phyloP scores from a whole-genome alignment of 2,797 vertebrate genomes.

The Rhinoraja longicauda region DNA sequence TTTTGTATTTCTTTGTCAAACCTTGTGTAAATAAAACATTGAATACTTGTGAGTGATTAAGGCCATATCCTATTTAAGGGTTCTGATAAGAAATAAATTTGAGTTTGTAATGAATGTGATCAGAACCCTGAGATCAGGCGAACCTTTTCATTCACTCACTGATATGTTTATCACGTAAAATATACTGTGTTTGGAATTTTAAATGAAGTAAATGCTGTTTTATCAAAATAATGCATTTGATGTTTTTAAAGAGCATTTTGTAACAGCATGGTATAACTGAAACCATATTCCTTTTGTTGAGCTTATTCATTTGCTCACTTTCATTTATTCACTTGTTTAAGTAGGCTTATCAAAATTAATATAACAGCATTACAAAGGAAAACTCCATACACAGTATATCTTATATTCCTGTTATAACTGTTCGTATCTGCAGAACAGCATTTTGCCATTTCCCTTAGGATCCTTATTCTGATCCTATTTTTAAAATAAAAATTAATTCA shows the following conservation, averaged over 20 bases:
- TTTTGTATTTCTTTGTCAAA: slow-evolving; percentile 35
- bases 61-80: slow-evolving; percentile 30
- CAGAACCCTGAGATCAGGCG: slow-evolving; percentile 9
- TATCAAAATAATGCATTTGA: background rate
- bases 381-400: slow-evolving; percentile 35
- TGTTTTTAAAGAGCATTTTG: slow-evolving; percentile 21
- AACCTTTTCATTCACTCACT: slow-evolving; percentile 31
- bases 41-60: slow-evolving; percentile 11
- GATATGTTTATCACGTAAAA: slow-evolving; percentile 23
- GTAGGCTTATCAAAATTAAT: slow-evolving; percentile 12
- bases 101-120: slow-evolving; percentile 14
- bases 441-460: slow-evolving; percentile 38
- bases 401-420: slow-evolving; percentile 22
- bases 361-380: background rate
- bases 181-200: slow-evolving; percentile 38
- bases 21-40: slow-evolving; percentile 33
- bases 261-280: background rate
- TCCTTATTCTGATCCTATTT: slow-evolving; percentile 38
- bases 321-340: too few relatives aligned
- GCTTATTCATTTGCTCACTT: background rate
- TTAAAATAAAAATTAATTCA: slow-evolving; percentile 38
- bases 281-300: background rate
- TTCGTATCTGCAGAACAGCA: slow-evolving; percentile 37
- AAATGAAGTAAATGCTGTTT: background rate
- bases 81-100: slow-evolving; percentile 24